phyloP scores from a whole-genome alignment of 1,140 invertebrate species.

The Hydropsyche tenuis region DNA sequence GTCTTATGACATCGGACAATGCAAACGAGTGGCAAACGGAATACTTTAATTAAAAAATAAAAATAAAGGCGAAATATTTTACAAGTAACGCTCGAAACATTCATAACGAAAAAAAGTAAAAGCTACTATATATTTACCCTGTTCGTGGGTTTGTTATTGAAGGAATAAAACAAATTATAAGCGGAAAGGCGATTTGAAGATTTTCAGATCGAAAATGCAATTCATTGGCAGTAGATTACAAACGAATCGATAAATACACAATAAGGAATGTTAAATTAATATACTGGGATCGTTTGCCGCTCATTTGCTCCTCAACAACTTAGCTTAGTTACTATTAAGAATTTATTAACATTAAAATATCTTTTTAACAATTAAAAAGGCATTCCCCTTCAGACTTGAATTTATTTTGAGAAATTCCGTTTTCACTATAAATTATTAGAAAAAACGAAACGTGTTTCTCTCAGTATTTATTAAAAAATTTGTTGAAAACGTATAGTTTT shows the following conservation, averaged over 20 bases:
- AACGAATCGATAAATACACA: constrained; percentile 17
- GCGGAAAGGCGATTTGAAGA: background rate
- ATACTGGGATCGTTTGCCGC: constrained; percentile 23
- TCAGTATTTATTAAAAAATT: constrained; percentile 45
- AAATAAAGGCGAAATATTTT: background rate
- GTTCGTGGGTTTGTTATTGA: background rate
- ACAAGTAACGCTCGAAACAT: background rate
- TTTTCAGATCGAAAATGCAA: constrained; percentile 8
- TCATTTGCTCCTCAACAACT: constrained; percentile 46
- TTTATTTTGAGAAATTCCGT: constrained; percentile 50
- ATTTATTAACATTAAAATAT: constrained; percentile 50
- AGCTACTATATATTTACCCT: background rate
- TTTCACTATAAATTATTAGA: constrained; percentile 43
- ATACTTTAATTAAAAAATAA: background rate
- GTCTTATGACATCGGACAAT: constrained; percentile 50
- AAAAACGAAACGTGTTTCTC: constrained; percentile 49
- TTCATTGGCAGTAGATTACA: background rate
- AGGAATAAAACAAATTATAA: background rate
- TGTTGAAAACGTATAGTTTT: constrained; percentile 42
- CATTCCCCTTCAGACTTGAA: constrained; percentile 51
- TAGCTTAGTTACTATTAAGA: constrained; percentile 50
- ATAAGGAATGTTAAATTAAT: constrained; percentile 20
- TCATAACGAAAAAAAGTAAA: background rate
- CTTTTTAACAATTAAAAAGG: constrained; percentile 50
- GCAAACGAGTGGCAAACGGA: constrained; percentile 34